Percentiles rank a stretch among this genome's conserved stretches.
phyloP scores from a whole-genome alignment of 2,113 vertebrate species.

The Benitochromis conjunctus region DNA sequence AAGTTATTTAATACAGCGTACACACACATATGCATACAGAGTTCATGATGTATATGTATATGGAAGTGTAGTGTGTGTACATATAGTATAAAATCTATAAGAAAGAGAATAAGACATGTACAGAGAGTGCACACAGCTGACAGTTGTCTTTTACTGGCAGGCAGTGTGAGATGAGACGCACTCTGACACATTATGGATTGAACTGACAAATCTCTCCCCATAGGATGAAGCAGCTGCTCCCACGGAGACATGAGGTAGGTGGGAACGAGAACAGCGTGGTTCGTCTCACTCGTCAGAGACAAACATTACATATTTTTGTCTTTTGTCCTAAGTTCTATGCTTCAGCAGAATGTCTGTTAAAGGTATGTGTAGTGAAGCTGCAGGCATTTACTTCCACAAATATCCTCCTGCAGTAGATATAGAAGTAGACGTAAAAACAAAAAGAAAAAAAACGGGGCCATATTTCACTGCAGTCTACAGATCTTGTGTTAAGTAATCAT shows the following conservation, averaged over 20 bases:
- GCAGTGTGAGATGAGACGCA: constrained; percentile 8
- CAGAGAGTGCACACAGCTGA: not conserved
- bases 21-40: not conserved
- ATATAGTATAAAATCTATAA: not conserved
- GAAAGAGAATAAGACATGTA: not conserved
- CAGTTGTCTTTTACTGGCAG: constrained; percentile 26
- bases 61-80: not conserved
- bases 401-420: not conserved
- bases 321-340: not conserved
- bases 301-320: not conserved
- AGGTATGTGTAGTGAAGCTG: not conserved
- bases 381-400: not conserved
- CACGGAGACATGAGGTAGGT: not conserved
- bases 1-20: not conserved
- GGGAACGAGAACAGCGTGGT: not conserved
- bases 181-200: constrained; percentile 11
- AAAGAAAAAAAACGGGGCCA: not conserved
- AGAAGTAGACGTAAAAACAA: not conserved
- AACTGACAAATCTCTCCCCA: constrained; percentile 16
- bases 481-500: not conserved
- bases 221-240: not conserved
- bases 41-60: not conserved
- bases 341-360: not conserved
- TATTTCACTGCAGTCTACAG: not conserved
- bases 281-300: not conserved